Evolutionary conservation across 2,888 invertebrate species (phyloP), one percentile per base, ranked within the genome.

Genomic region (Nomada fabriciana): DNA sequence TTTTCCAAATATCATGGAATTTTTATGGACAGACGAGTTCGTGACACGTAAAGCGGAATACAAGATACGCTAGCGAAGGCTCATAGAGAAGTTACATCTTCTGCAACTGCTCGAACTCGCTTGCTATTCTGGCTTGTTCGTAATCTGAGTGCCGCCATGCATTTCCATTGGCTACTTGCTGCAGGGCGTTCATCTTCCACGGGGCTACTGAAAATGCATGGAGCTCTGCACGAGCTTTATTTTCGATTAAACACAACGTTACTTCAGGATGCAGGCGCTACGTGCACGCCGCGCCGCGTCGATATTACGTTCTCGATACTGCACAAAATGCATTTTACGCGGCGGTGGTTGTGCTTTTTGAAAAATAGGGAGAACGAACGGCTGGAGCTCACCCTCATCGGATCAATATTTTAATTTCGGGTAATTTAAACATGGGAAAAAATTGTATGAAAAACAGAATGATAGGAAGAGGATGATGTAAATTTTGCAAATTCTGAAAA

Each of bases 111-210:
- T 82, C 82, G 79, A 85, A 87, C 83, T 84, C 86, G 88, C 69
- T 84, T 87, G 86, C 78, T 85, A 85, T 79, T 85, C 81, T 83
- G 88, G 81, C 86, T 88, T 86, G 86, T 87, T 80, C 82, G 85
- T 81, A 82, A 82, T 83, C 81, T 82, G 86, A 69, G 79, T 80
- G 87, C 88, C 87, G 89, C 90, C 88, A 91, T 92, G 92, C 92
- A 92, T 92, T 92, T 91, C 92, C 91, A 92, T 92, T 91, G 91
- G 88, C 91, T 92, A 91, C 91, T 92, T 91, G 91, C 89, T 86
- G 80, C 57, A 29, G 18, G 43, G 36, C 64, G 57, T 71, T 71
- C 76, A 65, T 70, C 63, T 76, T 71, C 25, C 50, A 20, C 20
- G 7, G 4, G 55, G 13, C 64, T 52, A 70, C 78, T 77, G 76